A percentile compares a stretch with the other conserved stretches of the same genome.
Conservation (phyloP, 2,113 vertebrate species). For the Indicator maculatus region DNA sequence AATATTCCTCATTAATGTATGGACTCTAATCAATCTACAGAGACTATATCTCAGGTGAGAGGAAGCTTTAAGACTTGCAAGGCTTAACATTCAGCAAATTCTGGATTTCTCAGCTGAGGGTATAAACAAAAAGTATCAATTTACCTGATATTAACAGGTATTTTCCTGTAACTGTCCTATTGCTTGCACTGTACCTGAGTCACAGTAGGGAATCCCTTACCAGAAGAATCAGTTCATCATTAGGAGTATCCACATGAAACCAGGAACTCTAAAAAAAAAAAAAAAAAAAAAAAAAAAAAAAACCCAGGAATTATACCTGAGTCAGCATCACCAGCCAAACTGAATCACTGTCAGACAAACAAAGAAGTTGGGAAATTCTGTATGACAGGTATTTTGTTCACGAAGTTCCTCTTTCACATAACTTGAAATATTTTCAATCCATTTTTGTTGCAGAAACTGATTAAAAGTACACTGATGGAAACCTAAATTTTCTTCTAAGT, state of each 20-base stretch:
- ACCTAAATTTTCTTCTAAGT: background rate
- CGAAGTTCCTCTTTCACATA: background rate
- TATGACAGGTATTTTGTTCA: background rate
- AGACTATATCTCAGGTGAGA: background rate
- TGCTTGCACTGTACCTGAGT: background rate
- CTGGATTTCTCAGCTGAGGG: background rate
- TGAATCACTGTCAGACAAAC: conserved; percentile 42
- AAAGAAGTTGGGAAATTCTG: background rate
- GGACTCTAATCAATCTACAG: background rate
- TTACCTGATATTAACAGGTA: background rate
- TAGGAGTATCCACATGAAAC: background rate
- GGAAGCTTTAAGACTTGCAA: background rate
- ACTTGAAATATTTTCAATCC: background rate
- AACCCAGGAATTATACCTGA: background rate
- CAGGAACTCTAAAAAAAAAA: background rate
- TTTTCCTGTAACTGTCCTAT: background rate
- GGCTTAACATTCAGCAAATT: background rate
- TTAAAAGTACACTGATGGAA: background rate
- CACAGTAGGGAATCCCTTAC: background rate
- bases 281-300: background rate
- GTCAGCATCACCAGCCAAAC: background rate
- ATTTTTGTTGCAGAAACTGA: background rate
- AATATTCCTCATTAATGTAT: background rate
- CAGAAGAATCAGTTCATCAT: background rate
- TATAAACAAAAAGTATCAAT: background rate